phyloP scores from a whole-genome alignment of 2,888 invertebrate genomes.

The Sinelater perroti region DNA sequence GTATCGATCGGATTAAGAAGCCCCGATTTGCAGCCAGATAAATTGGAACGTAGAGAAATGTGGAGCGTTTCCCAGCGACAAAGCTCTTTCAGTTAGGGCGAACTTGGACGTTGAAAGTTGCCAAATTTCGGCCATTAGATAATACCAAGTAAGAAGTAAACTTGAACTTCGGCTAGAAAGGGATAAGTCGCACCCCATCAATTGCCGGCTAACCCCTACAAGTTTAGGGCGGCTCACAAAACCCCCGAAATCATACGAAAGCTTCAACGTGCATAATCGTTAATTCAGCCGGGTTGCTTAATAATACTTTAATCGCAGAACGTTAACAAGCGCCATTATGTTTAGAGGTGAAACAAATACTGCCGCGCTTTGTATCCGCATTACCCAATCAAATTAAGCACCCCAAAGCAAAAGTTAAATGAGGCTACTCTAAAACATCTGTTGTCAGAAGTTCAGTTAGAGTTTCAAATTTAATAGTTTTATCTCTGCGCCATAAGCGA shows the following conservation, averaged over 20 bases:
- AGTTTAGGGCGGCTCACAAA: neutral
- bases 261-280: too few relatives aligned
- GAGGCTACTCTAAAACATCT: conserved; percentile 17
- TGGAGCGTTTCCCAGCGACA: too few relatives aligned
- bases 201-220: conserved; percentile 10
- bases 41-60: too few relatives aligned
- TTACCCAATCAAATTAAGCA: conserved; percentile 9
- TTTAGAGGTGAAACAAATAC: too few relatives aligned
- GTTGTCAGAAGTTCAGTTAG: conserved; percentile 5
- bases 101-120: conserved; percentile 4
- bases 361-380: too few relatives aligned
- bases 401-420: conserved; percentile 5
- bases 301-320: too few relatives aligned
- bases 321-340: too few relatives aligned
- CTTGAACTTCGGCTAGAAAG: conserved; percentile 4
- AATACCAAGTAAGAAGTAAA: conserved; percentile 11
- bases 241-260: conserved; percentile 7
- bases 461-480: conserved; percentile 16
- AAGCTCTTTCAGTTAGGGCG: too few relatives aligned
- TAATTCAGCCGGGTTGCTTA: too few relatives aligned
- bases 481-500: conserved; percentile 7
- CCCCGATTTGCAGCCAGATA: too few relatives aligned
- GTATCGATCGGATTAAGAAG: too few relatives aligned
- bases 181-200: conserved; percentile 12
- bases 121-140: conserved; percentile 5